Conservation (phyloP, 2,113 vertebrate species). For the Bos taurus region DNA sequence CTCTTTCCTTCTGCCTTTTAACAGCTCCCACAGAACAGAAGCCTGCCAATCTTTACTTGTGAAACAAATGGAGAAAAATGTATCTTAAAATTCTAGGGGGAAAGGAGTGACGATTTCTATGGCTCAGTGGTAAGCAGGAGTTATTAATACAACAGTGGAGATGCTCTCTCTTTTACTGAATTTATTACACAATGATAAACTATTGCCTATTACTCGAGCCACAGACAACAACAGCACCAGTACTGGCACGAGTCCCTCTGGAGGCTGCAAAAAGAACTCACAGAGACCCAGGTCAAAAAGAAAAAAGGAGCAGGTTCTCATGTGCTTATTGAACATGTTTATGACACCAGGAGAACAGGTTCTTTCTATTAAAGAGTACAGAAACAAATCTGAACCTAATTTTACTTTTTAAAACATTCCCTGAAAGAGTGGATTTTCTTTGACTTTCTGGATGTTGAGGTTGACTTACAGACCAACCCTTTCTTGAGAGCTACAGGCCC, state of each 20-base stretch:
- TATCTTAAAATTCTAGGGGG: background rate
- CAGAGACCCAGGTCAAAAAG: background rate
- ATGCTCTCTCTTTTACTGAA: background rate
- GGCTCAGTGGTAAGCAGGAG: background rate
- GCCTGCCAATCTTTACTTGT: background rate
- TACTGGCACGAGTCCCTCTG: accelerated
- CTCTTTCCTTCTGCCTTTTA: background rate
- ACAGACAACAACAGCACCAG: accelerated
- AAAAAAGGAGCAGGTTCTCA: background rate
- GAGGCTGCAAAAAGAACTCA: background rate
- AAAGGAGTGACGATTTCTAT: background rate
- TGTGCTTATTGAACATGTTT: background rate
- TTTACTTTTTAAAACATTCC: background rate
- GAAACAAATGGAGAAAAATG: background rate
- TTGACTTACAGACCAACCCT: background rate
- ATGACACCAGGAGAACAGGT: background rate
- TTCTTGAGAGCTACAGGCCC: background rate
- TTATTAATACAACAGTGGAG: background rate
- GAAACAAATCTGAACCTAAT: background rate
- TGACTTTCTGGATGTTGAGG: background rate
- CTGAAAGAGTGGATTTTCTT: background rate
- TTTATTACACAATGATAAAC: background rate
- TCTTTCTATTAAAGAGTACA: background rate
- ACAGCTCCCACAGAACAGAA: background rate
- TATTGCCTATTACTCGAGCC: accelerated